Evolutionary conservation across 2,113 vertebrate species (phyloP), one percentile per base, ranked within the genome.

Genomic region (Scopus umbretta): DNA sequence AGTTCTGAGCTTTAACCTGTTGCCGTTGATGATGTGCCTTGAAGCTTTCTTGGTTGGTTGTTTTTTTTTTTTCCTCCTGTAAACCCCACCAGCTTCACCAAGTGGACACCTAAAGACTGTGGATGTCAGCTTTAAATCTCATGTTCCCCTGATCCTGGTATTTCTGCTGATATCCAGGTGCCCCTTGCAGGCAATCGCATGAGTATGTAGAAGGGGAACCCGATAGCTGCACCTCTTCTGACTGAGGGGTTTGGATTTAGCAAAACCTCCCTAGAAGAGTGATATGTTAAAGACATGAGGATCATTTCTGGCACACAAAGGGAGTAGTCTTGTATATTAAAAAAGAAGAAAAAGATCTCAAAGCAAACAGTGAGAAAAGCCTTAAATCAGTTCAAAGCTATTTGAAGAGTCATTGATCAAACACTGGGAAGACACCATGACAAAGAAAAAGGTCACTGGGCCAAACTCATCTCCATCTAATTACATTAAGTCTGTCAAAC

Each of bases 31-130:
- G 27, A 73, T 36, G 21, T 63, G 43, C 30, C 56, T 76, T 63
- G 59, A 85, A 79, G 63, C 53, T 81, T 85, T 93, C 16, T 38
- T 79, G 25, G 3, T n/a, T n/a, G n/a, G n/a, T n/a, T n/a, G 6
- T 29, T 49, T 47, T 43, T 12, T 49, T 21, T 72, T 68, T 49
- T 21, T 72, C 65, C 40, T 68, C 6, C 59, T 72, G 32, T 79
- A 80, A 96, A 94, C 78, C 25, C 62, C 70, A 63, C 20, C 56
- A 87, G 83, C 68, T 95, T 94, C 72, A 86, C 73, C 76, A 92
- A 71, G 56, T 65, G 80, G 55, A 47, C 43, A 56, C 25, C 10
- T 52, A 56, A 84, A 75, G 87, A 42, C 20, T 66, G 62, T 49
- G 12, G 36, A 76, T 85, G 20, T 71, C 2, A 2, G 34, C 62